Evolutionary conservation across 2,888 invertebrate genomes (phyloP), one percentile per base, ranked within the genome.

Genomic region (Agonopterix heracliana): DNA sequence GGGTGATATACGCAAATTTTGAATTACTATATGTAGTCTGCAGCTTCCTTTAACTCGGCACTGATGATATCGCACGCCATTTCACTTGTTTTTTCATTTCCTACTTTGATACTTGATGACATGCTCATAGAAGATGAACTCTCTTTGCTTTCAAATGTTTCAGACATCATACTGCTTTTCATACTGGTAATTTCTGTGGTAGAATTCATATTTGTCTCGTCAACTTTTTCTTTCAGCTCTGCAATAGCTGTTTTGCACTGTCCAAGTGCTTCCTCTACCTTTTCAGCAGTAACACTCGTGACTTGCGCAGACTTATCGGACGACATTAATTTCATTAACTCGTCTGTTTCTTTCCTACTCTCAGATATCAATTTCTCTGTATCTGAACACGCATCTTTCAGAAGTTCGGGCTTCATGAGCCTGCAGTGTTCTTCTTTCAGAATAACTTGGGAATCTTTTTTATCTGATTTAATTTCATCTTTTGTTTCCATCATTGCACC

Each of bases 31-130:
- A 64, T 56, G 55, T 68, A 74, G 55, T 75, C 74, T 49, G 71
- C 64, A 43, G 71, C 71, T 53, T 73, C 71, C 54, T 62, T 68
- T 2, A 74, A 52, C 53, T 75, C 70, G 1, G 67, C 68, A 35
- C 61, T 63, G 11, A 72, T 65, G n/a, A 12, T 12, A 12, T 41
- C 41, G 11, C n/a, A n/a, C 3, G 56, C 54, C n/a, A 64, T 51
- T 48, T 68, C 68, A 48, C 57, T 61, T 3, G 61, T 54, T 43
- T 62, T 68, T 45, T 66, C 71, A 51, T 62, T 65, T 1, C 60
- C 54, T 34, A 57, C 54, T 52, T 60, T 66, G 44, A 59, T 52
- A n/a, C 56, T 66, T 45, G 68, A 65, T 12, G 43, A 36, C n/a
- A 13, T 47, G 26, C 40, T 48, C 14, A 12, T 43, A 9, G 48